Percentiles rank a stretch among this genome's conserved stretches.
These are phyloP conservation scores for Crocidura indochinensis DNA, from an alignment of 2,797 vertebrate genomes.

Conservation along the genomic window DNA sequence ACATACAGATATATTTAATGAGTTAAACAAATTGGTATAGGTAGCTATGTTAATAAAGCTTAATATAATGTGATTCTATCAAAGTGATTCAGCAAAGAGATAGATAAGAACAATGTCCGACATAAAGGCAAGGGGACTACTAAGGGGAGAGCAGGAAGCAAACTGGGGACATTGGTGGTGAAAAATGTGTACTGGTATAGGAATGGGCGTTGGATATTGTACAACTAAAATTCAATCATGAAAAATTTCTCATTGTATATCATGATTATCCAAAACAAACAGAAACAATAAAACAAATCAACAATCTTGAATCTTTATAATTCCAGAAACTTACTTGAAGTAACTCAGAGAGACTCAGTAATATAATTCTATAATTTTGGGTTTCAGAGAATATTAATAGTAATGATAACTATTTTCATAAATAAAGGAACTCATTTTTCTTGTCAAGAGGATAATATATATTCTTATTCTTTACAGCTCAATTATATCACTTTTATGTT, in stretches of 20 bases:
- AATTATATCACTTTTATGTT: slow-evolving; percentile 24
- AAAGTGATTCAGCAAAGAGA: slow-evolving; percentile 41
- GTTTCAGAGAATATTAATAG: neutral
- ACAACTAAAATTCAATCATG: too few species aligned
- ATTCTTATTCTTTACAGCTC: slow-evolving; percentile 38
- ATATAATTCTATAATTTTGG: slow-evolving; percentile 38
- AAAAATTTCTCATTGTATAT: too few species aligned
- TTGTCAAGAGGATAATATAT: slow-evolving; percentile 40
- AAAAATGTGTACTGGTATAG: too few species aligned
- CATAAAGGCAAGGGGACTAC: too few species aligned
- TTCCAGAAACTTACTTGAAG: slow-evolving; percentile 23
- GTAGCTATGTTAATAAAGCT: slow-evolving; percentile 55
- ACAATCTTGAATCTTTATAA: slow-evolving; percentile 31
- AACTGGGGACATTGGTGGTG: too few species aligned
- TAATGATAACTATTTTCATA: slow-evolving; percentile 15
- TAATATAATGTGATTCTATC: slow-evolving; percentile 52
- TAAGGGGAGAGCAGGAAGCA: too few species aligned
- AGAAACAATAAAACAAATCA: too few species aligned
- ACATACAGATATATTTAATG: slow-evolving; percentile 53
- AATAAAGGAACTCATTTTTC: neutral
- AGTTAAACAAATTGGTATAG: neutral
- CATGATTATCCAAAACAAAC: too few species aligned
- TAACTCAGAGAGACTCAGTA: neutral
- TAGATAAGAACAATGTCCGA: too few species aligned
- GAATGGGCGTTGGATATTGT: too few species aligned